Percentiles rank a stretch among this genome's conserved stretches.
Conservation (phyloP, 2,888 invertebrate species). For the Dusona sp. region DNA sequence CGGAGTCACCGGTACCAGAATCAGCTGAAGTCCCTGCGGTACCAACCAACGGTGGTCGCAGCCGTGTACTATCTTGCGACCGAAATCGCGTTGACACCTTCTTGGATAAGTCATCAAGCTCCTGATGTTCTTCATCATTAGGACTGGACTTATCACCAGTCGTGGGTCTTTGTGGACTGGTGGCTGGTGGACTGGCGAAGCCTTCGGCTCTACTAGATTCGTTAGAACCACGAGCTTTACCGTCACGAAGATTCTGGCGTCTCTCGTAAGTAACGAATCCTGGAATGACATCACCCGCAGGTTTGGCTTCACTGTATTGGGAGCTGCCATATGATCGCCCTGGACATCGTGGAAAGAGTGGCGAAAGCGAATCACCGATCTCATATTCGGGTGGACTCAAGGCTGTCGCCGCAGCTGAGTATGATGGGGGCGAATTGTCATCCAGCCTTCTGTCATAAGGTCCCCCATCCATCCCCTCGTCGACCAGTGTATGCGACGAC, state of each 20-base stretch:
- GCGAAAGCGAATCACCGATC: conserved; percentile 67
- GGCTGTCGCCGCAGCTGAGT: conserved; percentile 47
- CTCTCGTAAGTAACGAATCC: conserved; percentile 67
- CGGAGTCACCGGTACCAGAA: conserved; percentile 82
- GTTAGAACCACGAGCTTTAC: conserved; percentile 47
- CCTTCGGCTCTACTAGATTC: conserved; percentile 63
- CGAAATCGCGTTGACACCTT: conserved; percentile 59
- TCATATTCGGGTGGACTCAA: conserved; percentile 63
- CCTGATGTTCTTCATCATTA: conserved; percentile 40
- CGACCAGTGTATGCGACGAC: conserved; percentile 63
- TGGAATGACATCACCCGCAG: conserved; percentile 60
- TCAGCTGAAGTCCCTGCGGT: conserved; percentile 81
- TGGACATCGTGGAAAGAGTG: conserved; percentile 72
- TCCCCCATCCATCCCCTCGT: conserved; percentile 35
- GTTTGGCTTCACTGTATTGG: conserved; percentile 61
- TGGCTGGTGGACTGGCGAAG: conserved; percentile 58
- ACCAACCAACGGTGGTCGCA: conserved; percentile 80
- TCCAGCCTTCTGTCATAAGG: conserved; percentile 15
- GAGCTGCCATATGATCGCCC: conserved; percentile 60
- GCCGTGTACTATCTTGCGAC: conserved; percentile 76
- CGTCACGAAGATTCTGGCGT: conserved; percentile 44
- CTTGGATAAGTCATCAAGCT: conserved; percentile 51
- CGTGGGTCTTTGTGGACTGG: conserved; percentile 64
- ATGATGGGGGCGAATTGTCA: conserved; percentile 56
- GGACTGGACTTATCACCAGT: conserved; percentile 44